These are phyloP conservation scores for Halichoerus grypus DNA, from an alignment of 2,113 vertebrate genomes.

Conservation along the genomic window DNA sequence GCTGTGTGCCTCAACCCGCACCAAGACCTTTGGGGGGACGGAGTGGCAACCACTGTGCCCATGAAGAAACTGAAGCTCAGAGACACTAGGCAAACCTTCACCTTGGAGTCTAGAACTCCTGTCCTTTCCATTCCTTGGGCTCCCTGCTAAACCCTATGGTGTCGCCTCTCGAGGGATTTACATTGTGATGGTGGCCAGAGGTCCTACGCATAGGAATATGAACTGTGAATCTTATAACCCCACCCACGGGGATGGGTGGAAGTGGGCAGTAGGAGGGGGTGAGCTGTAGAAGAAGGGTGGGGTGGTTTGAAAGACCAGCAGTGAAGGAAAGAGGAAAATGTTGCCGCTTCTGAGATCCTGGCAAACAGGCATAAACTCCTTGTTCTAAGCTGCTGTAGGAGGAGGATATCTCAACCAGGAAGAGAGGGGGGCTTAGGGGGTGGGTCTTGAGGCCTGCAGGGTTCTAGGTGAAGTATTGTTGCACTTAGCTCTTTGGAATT, in stretches of 20 bases:
- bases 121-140: neutral
- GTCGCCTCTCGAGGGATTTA: conserved; percentile 13
- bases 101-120: neutral
- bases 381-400: neutral
- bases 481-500: neutral
- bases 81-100: neutral
- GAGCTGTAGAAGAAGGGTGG: neutral
- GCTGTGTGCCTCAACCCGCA: neutral
- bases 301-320: neutral
- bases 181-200: conserved; percentile 63
- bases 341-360: neutral
- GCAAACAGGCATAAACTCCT: neutral
- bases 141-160: neutral
- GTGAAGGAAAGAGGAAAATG: neutral
- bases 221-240: conserved; percentile 50
- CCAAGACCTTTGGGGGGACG: neutral
- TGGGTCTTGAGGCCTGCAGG: neutral
- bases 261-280: neutral
- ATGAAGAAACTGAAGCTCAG: conserved; percentile 22
- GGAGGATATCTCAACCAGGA: neutral
- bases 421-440: neutral
- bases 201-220: neutral
- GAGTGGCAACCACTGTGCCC: neutral
- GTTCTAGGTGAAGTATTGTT: neutral
- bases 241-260: neutral